phyloP scores from a whole-genome alignment of 2,888 invertebrate species.

The Hydrotaea cyrtoneurina region DNA sequence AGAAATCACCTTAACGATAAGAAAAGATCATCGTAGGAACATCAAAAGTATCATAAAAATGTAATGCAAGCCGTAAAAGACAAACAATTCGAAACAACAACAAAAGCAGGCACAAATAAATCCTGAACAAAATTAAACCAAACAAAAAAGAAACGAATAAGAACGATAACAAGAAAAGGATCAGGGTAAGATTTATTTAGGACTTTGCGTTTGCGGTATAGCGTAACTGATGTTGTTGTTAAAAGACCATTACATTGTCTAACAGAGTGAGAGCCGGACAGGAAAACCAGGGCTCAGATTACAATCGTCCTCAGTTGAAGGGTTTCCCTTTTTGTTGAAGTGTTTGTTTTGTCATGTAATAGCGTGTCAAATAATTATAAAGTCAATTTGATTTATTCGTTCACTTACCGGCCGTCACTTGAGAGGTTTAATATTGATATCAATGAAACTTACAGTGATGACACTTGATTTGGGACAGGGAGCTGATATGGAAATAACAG shows the following conservation, averaged over 20 bases:
- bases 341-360: slow-evolving; percentile 55
- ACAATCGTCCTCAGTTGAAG: slow-evolving; percentile 5
- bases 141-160: slow-evolving; percentile 49
- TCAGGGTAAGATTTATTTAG: slow-evolving; percentile 44
- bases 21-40: neutral
- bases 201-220: neutral
- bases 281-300: neutral
- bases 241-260: slow-evolving; percentile 18
- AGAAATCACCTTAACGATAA: slow-evolving; percentile 20
- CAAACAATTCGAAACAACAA: neutral
- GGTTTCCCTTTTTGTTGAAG: neutral
- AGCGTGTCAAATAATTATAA: slow-evolving; percentile 57
- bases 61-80: slow-evolving; percentile 38
- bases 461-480: slow-evolving; percentile 27
- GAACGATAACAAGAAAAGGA: slow-evolving; percentile 49
- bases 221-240: slow-evolving; percentile 33
- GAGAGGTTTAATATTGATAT: slow-evolving; percentile 33
- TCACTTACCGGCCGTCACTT: slow-evolving; percentile 40
- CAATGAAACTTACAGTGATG: slow-evolving; percentile 47
- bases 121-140: neutral
- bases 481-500: too few species aligned
- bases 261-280: neutral
- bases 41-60: slow-evolving; percentile 37
- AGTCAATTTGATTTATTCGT: slow-evolving; percentile 44
- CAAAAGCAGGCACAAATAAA: neutral